These are phyloP conservation scores for Promerops cafer DNA, from an alignment of 2,113 vertebrate genomes.

Conservation along the genomic window DNA sequence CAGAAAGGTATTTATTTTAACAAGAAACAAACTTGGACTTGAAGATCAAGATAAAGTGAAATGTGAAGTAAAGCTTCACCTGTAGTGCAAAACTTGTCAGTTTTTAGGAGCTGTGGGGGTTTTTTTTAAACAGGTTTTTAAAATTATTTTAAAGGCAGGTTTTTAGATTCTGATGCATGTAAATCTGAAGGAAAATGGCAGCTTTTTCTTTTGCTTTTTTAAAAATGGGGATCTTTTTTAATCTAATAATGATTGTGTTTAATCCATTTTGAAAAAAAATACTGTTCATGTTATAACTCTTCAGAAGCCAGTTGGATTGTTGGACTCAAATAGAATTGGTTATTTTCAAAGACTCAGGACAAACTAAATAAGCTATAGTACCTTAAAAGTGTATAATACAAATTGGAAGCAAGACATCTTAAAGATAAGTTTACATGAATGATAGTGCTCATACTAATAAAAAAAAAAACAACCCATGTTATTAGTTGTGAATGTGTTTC, in stretches of 20 bases:
- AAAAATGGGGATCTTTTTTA: constrained; percentile 63
- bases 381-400: constrained; percentile 66
- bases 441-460: constrained; percentile 57
- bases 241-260: constrained; percentile 73
- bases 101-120: constrained; percentile 8
- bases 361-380: constrained; percentile 80
- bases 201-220: constrained; percentile 65
- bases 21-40: constrained; percentile 44
- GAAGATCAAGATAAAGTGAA: constrained; percentile 41
- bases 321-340: constrained; percentile 74
- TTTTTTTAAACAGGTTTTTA: constrained; percentile 20
- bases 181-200: constrained; percentile 74
- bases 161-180: constrained; percentile 68
- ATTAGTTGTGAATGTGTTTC: constrained; percentile 71
- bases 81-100: constrained; percentile 29
- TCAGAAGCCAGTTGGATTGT: constrained; percentile 75
- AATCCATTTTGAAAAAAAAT: constrained; percentile 58
- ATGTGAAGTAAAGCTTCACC: constrained; percentile 55
- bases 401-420: constrained; percentile 74
- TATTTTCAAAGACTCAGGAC: constrained; percentile 80
- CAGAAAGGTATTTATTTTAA: constrained; percentile 57
- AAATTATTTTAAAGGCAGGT: constrained; percentile 48
- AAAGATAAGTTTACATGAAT: constrained; percentile 73
- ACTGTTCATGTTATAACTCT: constrained; percentile 78
- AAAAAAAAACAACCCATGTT: constrained; percentile 38